Conservation (phyloP, 2,113 vertebrate genomes). For the Podiceps cristatus region DNA sequence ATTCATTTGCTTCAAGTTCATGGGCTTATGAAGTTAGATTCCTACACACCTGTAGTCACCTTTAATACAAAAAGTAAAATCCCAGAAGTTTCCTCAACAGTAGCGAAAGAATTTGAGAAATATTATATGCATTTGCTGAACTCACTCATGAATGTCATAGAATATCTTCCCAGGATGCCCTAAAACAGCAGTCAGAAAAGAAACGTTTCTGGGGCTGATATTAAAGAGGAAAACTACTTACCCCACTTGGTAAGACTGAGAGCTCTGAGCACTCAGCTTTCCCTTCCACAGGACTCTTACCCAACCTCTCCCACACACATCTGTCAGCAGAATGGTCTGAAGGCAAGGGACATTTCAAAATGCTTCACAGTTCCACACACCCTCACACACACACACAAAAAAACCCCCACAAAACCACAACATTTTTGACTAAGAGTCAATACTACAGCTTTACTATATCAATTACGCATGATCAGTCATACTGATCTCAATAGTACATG, state of each 20-base stretch:
- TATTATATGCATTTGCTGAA: not conserved
- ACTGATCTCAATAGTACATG: not conserved
- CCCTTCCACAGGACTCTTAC: not conserved
- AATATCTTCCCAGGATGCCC: not conserved
- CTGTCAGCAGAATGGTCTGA: not conserved
- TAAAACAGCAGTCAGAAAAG: not conserved
- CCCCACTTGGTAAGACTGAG: not conserved
- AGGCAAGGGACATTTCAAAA: not conserved
- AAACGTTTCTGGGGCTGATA: not conserved
- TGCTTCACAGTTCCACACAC: not conserved
- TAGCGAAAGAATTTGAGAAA: not conserved
- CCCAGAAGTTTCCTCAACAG: not conserved
- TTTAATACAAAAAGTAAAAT: not conserved
- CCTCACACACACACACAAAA: not conserved
- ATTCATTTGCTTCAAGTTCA: not conserved
- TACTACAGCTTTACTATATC: not conserved
- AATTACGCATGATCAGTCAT: not conserved
- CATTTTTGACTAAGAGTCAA: not conserved
- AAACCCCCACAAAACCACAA: too few species aligned
- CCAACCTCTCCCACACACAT: not conserved
- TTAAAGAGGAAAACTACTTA: not conserved
- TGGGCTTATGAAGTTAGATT: not conserved
- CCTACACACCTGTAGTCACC: not conserved
- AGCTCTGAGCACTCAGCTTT: not conserved
- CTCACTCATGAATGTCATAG: not conserved